These are phyloP conservation scores for Lithophane ornitopus DNA, from an alignment of 2,888 invertebrate species.

Conservation along the genomic window DNA sequence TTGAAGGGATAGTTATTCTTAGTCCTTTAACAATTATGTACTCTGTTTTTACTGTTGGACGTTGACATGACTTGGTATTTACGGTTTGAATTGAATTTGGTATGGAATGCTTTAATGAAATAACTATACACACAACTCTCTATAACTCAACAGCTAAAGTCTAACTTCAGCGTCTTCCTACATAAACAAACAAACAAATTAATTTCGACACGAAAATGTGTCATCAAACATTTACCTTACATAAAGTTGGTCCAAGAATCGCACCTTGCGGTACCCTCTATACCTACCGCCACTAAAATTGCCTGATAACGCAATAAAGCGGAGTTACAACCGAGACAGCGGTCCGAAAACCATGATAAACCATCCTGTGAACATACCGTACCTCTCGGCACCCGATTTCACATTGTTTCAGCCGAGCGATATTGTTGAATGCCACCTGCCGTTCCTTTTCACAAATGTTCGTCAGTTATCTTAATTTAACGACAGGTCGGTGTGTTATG, in stretches of 20 bases:
- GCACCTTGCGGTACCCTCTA: constrained; percentile 66
- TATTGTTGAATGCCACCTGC: constrained; percentile 67
- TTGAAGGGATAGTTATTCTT: constrained; percentile 17
- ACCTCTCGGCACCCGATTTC: constrained; percentile 55
- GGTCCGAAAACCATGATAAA: constrained; percentile 67
- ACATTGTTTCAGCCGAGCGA: constrained; percentile 66
- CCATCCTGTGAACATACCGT: constrained; percentile 59
- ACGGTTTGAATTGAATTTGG: background rate
- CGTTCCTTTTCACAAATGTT: constrained; percentile 64
- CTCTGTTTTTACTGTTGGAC: constrained; percentile 8
- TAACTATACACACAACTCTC: background rate
- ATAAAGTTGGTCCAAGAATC: constrained; percentile 68
- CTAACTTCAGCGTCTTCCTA: background rate
- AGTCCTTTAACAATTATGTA: constrained; percentile 4
- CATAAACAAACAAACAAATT: constrained; percentile 31
- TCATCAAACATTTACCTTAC: constrained; percentile 63
- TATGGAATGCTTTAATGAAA: background rate
- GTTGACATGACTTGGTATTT: background rate
- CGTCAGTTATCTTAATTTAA: constrained; percentile 69
- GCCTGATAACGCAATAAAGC: constrained; percentile 69
- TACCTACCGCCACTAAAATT: constrained; percentile 61
- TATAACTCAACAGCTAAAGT: background rate
- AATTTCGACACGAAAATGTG: constrained; percentile 49
- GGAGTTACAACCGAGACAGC: constrained; percentile 65
- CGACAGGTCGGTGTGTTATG: constrained; percentile 68